Percentiles rank a stretch among this genome's conserved stretches.
These are phyloP conservation scores for Merops nubicus DNA, from an alignment of 2,113 vertebrate species.

Conservation along the genomic window DNA sequence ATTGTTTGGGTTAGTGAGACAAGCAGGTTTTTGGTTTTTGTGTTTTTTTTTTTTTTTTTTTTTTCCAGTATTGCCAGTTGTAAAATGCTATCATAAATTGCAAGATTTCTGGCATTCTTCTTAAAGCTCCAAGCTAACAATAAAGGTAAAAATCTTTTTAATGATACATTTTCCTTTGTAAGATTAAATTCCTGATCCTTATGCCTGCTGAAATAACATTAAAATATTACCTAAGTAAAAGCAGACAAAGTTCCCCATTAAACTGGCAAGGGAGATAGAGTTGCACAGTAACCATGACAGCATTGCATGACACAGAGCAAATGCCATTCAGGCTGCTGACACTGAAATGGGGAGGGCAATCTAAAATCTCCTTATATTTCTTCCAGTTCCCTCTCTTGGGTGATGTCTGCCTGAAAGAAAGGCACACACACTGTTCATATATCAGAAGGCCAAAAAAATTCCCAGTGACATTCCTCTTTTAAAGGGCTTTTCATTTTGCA, in stretches of 20 bases:
- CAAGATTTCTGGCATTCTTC: background rate
- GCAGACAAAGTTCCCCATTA: constrained; percentile 21
- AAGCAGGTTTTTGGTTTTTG: too few relatives aligned
- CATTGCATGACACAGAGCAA: background rate
- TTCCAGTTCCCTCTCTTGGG: background rate
- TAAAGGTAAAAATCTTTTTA: background rate
- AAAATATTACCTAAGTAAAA: background rate
- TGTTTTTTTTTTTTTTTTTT: too few relatives aligned
- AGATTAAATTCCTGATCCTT: background rate
- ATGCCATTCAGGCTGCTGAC: constrained; percentile 19
- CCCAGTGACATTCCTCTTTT: background rate
- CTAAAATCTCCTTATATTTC: background rate
- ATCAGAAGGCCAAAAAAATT: background rate
- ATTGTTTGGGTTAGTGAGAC: background rate
- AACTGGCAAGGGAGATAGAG: constrained; percentile 36
- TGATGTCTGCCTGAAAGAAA: background rate
- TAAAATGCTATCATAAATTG: background rate
- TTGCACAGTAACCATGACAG: constrained; percentile 53
- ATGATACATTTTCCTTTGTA: background rate
- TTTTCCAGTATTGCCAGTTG: background rate
- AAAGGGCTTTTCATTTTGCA: constrained; percentile 38
- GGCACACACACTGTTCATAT: background rate
- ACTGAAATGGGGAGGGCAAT: background rate
- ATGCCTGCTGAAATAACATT: background rate
- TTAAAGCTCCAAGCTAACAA: background rate